Base-by-base conservation (phyloP, 2,888 invertebrate species). In the Troilus luridus region DNA sequence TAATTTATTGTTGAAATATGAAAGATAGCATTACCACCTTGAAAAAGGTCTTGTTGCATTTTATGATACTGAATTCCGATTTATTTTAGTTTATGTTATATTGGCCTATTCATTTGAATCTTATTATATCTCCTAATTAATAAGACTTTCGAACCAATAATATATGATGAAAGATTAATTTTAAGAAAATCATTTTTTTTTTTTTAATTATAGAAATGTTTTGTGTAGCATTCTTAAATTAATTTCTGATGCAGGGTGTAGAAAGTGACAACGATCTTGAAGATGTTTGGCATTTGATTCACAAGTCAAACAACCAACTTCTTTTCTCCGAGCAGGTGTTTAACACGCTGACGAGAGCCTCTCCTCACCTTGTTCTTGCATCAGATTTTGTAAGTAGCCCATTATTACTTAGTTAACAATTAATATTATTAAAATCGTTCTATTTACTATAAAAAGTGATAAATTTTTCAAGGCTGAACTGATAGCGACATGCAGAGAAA, bases 401-500 rank as follows among this genome's bases (percentile, higher is more conserved):
- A 41, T 88, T 41, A 60, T 19, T 88, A 0, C n/a, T 24, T 64
- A 17, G 27, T 64, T 41, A 64, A 27, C 14, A 11, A 41, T 77
- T 1, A 0, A 56, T 88, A n/a, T 24, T 54, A 17, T 8, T n/a
- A 56, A 41, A 41, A 41, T 41, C 5, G 41, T 41, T 3, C 41
- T 41, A 41, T 41, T 41, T 41, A 41, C 0, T 88, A 88, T 14
- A 1, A 9, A 12, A 19, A 85, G 21, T 54, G 9, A 41, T 92
- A 92, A 91, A 92, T 92, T 91, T 92, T 92, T 94, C 93, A 94
- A 98, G 98, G 96, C 96, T 94, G 98, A 98, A 95, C 95, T 98
- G 93, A 95, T 97, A 94, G 96, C 96, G 92, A 97, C 97, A 92
- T 98, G 98, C 95, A 96, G 97, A 93, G 97, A 98, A 94, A 98